Evolutionary conservation across 2,888 invertebrate species (phyloP).

Genomic region (Athalia circularis): DNA sequence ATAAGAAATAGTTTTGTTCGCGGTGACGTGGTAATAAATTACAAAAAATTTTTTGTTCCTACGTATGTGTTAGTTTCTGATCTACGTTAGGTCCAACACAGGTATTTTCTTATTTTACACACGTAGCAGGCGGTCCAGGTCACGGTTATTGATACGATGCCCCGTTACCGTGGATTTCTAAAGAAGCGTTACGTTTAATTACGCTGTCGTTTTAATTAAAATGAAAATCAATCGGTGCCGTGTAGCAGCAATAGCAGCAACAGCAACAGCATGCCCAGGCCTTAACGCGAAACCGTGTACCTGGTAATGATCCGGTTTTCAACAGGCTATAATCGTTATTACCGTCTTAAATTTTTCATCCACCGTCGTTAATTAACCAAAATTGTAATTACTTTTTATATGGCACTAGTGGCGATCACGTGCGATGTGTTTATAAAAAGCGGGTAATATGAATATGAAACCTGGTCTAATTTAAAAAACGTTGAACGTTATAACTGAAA

Average conservation of each 20-base stretch:
- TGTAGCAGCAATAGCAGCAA: neutral
- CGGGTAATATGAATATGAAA: no score
- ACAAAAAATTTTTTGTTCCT: neutral
- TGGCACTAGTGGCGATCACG: no score
- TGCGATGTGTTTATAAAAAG: no score
- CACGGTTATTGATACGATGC: constrained; percentile 40
- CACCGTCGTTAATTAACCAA: constrained; percentile 33
- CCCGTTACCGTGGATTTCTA: constrained; percentile 36
- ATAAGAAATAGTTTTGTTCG: constrained; percentile 23
- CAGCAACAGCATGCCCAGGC: no score
- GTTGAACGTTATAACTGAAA: no score
- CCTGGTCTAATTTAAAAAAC: no score
- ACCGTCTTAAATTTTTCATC: neutral
- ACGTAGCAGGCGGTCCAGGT: constrained; percentile 17
- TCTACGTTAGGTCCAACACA: neutral
- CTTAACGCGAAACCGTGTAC: constrained; percentile 7
- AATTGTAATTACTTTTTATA: constrained; percentile 42
- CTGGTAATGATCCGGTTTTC: constrained; percentile 26
- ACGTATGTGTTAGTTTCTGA: neutral
- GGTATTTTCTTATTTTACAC: constrained; percentile 1
- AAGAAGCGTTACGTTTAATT: constrained; percentile 45
- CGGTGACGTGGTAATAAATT: no score
- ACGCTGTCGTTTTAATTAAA: constrained; percentile 40
- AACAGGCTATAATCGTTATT: constrained; percentile 3
- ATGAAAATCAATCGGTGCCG: constrained; percentile 32